These are phyloP conservation scores for Pheosia gnoma DNA, from an alignment of 2,888 invertebrate genomes.

Conservation along the genomic window DNA sequence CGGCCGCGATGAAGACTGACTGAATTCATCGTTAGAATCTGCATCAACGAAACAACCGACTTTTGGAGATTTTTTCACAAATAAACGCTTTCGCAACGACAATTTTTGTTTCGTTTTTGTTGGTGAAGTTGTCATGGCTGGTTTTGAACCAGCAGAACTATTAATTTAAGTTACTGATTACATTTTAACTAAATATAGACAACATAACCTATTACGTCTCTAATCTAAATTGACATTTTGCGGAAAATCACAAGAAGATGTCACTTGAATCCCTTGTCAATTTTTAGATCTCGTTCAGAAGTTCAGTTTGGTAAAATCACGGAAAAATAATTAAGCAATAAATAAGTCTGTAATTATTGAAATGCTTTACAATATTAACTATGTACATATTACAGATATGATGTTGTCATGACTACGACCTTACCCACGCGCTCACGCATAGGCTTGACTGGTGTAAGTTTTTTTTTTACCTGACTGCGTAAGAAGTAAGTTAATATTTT, in stretches of 20 bases:
- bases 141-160: conserved; percentile 63
- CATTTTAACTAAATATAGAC: conserved; percentile 76
- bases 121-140: conserved; percentile 79
- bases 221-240: conserved; percentile 54
- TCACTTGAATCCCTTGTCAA: conserved; percentile 26
- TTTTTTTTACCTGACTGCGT: too few relatives aligned
- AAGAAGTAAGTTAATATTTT: too few relatives aligned
- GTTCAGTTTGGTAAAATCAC: too few relatives aligned
- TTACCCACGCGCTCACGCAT: too few relatives aligned
- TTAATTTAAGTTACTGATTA: conserved; percentile 78
- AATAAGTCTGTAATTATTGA: too few relatives aligned
- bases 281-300: conserved; percentile 11
- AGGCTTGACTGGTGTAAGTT: too few relatives aligned
- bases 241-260: conserved; percentile 37
- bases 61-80: conserved; percentile 81
- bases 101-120: conserved; percentile 78
- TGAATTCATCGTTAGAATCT: conserved; percentile 76
- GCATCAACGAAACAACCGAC: conserved; percentile 81
- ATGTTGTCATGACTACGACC: conserved; percentile 30
- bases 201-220: conserved; percentile 72
- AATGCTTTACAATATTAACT: too few relatives aligned
- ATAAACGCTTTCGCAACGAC: conserved; percentile 76
- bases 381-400: not conserved
- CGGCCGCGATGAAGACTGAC: conserved; percentile 72
- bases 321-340: too few relatives aligned